phyloP scores from a whole-genome alignment of 2,113 vertebrate genomes.

The Verasper variegatus region DNA sequence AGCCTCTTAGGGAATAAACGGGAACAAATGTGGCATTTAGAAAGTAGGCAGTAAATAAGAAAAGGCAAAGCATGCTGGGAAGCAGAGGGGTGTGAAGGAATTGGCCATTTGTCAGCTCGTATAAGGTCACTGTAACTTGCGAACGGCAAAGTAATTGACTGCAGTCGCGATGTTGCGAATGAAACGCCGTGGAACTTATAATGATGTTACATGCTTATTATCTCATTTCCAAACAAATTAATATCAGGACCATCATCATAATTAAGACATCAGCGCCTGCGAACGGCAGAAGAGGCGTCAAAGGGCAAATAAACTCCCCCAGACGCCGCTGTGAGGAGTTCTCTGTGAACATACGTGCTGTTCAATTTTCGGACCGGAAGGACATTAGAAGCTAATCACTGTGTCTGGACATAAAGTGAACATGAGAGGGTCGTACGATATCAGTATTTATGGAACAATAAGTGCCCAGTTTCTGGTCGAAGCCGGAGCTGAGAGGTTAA shows the following conservation, averaged over 20 bases:
- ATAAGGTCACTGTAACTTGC: constrained; percentile 77
- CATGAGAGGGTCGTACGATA: constrained; percentile 19
- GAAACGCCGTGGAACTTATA: constrained; percentile 42
- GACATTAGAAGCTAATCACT: constrained; percentile 25
- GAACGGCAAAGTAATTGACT: constrained; percentile 67
- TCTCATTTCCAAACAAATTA: constrained; percentile 53
- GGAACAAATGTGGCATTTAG: constrained; percentile 78
- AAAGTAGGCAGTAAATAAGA: constrained; percentile 72
- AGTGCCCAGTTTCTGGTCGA: constrained; percentile 12
- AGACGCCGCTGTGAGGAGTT: constrained; percentile 14
- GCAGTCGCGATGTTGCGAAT: constrained; percentile 35
- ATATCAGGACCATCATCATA: constrained; percentile 32
- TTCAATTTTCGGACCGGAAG: not conserved
- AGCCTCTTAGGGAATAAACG: constrained; percentile 51
- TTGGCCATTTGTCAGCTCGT: constrained; percentile 77
- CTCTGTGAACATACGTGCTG: not conserved
- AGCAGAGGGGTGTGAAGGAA: constrained; percentile 63
- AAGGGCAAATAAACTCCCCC: constrained; percentile 26
- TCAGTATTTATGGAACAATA: constrained; percentile 33
- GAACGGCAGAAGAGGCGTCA: constrained; percentile 24
- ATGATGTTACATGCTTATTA: constrained; percentile 48
- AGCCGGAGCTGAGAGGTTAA: constrained; percentile 33
- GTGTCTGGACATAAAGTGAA: constrained; percentile 17
- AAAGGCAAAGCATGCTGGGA: constrained; percentile 52
- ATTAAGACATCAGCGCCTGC: constrained; percentile 34